Conservation (phyloP, 2,888 invertebrate genomes). For the Hirtodrosophila cameraria region DNA sequence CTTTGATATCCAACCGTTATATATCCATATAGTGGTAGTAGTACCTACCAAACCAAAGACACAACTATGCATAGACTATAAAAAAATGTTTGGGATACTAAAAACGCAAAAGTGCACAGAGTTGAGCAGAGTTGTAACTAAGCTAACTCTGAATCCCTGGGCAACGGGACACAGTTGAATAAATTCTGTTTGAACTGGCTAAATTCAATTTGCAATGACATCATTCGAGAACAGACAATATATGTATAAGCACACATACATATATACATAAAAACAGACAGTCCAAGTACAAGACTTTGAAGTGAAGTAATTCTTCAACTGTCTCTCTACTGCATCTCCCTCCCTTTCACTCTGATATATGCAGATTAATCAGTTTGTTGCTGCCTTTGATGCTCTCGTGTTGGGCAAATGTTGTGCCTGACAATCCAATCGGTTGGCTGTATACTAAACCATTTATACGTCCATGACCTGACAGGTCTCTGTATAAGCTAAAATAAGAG, state of each 20-base stretch:
- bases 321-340: not conserved
- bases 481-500: no score
- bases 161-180: conserved; percentile 41
- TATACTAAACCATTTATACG: not conserved
- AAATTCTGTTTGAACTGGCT: conserved; percentile 64
- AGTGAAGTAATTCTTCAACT: conserved; percentile 1
- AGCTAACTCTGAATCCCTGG: conserved; percentile 25
- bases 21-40: no score
- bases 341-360: not conserved
- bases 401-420: not conserved
- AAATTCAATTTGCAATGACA: conserved; percentile 71
- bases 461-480: no score
- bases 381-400: not conserved
- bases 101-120: conserved; percentile 66
- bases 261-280: no score
- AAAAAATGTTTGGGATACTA: conserved; percentile 64
- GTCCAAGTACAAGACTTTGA: conserved; percentile 1
- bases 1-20: not conserved
- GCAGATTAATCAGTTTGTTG: conserved; percentile 53
- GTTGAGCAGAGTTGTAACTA: no score
- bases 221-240: conserved; percentile 39
- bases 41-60: no score
- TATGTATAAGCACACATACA: no score
- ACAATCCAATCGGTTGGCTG: no score
- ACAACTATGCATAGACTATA: conserved; percentile 70